Conservation (phyloP, 2,797 vertebrate species). For the Kryptopterus vitreolus region DNA sequence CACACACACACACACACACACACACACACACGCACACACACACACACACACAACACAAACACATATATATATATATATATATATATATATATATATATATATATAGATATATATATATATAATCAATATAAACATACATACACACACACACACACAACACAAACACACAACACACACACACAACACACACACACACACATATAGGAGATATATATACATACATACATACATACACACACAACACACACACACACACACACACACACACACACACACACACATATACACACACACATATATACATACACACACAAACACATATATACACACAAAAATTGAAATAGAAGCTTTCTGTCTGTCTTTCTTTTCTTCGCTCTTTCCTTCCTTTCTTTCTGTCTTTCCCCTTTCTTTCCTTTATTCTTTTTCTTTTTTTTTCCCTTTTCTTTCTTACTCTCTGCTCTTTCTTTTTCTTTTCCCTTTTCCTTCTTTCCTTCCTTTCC, state of each 20-base stretch:
- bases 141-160: neutral
- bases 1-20: neutral
- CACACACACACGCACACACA: neutral
- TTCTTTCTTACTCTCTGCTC: too few relatives aligned
- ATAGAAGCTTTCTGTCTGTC: too few relatives aligned
- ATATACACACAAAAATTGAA: neutral
- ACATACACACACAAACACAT: neutral
- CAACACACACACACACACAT: neutral
- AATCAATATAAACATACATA: neutral
- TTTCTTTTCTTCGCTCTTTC: too few relatives aligned
- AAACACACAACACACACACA: neutral
- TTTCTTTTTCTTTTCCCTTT: too few relatives aligned
- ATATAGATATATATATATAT: neutral
- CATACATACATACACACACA: neutral
- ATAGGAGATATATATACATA: neutral
- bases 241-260: too few relatives aligned
- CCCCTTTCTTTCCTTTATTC: too few relatives aligned
- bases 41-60: neutral
- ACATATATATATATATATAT: neutral
- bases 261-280: neutral
- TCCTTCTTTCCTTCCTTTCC: too few relatives aligned
- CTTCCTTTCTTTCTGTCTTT: neutral
- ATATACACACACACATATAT: neutral
- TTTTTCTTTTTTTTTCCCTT: too few relatives aligned
- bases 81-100: neutral